Evolutionary conservation across 2,113 vertebrate genomes (phyloP).

Genomic region (Orientallactaga bullata): DNA sequence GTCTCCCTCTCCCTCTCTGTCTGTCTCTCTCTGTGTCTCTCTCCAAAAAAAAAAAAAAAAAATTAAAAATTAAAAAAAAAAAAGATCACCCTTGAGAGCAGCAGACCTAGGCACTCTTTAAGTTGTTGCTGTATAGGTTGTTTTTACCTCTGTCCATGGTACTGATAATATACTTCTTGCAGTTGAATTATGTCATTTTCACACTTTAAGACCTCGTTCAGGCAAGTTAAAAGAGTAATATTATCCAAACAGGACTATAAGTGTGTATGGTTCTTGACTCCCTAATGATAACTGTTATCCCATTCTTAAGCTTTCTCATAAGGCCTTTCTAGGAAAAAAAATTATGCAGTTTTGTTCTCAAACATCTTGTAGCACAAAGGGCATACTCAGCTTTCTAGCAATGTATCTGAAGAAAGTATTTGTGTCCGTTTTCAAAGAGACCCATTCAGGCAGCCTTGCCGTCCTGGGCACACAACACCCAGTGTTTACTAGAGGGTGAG

Average conservation of each 20-base stretch:
- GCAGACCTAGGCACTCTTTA: neutral
- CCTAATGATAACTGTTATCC: neutral
- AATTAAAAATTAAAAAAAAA: neutral
- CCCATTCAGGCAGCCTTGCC: neutral
- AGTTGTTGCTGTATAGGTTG: neutral
- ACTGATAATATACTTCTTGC: neutral
- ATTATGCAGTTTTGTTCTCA: neutral
- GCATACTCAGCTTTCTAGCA: slow-evolving; percentile 30
- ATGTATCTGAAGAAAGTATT: neutral
- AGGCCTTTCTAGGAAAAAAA: neutral
- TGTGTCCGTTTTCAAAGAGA: slow-evolving; percentile 20
- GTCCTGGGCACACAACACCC: neutral
- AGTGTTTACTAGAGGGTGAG: neutral
- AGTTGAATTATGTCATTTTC: neutral
- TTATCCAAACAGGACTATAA: neutral
- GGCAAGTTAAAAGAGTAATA: neutral
- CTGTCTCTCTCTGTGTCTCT: no score
- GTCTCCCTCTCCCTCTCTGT: no score
- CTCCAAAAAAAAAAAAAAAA: neutral
- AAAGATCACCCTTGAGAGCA: neutral
- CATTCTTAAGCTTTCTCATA: neutral
- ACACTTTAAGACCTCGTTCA: slow-evolving; percentile 6
- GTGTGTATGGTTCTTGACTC: neutral
- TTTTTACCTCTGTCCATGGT: neutral
- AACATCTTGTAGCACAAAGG: neutral